Conservation (phyloP, 1,140 invertebrate species). For the Bombus fervidus region DNA sequence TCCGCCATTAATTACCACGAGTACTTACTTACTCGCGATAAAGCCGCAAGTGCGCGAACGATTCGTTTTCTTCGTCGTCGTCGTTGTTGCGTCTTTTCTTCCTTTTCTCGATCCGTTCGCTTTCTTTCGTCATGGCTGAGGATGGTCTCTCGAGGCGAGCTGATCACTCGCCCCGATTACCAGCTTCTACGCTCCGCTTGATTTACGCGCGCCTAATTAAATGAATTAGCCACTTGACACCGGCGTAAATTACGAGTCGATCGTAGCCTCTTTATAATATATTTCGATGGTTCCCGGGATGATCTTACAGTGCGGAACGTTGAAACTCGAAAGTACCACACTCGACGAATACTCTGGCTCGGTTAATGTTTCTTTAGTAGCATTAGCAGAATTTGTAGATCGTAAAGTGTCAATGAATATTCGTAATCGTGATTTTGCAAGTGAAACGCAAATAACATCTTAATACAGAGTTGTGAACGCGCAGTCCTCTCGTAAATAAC, state of each 20-base stretch:
- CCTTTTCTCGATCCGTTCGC: neutral
- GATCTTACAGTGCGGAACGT: neutral
- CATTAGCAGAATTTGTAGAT: too few relatives aligned
- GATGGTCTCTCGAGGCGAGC: neutral
- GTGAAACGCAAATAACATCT: too few relatives aligned
- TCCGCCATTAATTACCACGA: constrained; percentile 23
- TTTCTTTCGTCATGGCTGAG: constrained; percentile 3
- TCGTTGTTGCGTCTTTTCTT: neutral
- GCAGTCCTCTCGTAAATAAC: neutral
- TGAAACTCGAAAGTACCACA: neutral
- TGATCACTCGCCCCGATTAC: constrained; percentile 22
- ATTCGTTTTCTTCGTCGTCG: neutral
- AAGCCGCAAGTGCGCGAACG: neutral
- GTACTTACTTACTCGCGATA: neutral
- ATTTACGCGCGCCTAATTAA: constrained; percentile 46
- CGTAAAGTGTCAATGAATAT: too few relatives aligned
- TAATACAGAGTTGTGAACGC: too few relatives aligned
- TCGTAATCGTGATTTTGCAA: too few relatives aligned
- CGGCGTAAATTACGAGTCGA: constrained; percentile 47
- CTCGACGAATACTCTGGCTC: neutral
- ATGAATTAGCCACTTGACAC: constrained; percentile 38
- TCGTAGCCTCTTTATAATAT: constrained; percentile 3
- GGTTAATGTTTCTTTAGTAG: too few relatives aligned
- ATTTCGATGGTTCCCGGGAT: neutral
- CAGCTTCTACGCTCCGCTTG: constrained; percentile 16